Conservation (phyloP, 2,797 vertebrate species). For the Chelon labrosus region DNA sequence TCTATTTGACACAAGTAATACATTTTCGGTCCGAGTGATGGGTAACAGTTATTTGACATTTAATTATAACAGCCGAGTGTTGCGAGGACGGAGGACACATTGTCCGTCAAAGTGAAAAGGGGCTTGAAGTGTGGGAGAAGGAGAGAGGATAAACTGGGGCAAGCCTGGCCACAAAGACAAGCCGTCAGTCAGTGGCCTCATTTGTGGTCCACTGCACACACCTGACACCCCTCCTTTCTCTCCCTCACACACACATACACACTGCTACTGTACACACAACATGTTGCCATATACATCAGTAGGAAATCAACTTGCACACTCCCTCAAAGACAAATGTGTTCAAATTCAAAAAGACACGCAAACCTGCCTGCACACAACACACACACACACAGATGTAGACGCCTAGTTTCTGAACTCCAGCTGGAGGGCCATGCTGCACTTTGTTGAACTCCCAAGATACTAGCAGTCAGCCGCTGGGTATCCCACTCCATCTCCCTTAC, state of each 20-base stretch:
- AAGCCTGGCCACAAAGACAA: conserved; percentile 64
- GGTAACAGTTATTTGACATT: conserved; percentile 65
- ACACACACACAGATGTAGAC: conserved; percentile 14
- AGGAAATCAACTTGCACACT: not conserved
- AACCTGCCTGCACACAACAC: not conserved
- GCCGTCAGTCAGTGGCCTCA: conserved; percentile 75
- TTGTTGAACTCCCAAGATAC: conserved; percentile 68
- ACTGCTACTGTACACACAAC: not conserved
- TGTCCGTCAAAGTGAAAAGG: conserved; percentile 69
- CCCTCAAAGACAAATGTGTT: not conserved
- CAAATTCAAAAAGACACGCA: conserved; percentile 12
- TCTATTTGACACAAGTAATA: conserved; percentile 66
- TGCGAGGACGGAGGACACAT: conserved; percentile 62
- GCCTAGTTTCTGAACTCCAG: conserved; percentile 47
- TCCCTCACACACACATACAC: not conserved
- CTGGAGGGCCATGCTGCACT: conserved; percentile 63
- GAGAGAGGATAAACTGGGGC: conserved; percentile 64
- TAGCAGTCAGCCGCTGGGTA: conserved; percentile 50
- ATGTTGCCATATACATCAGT: conserved; percentile 1
- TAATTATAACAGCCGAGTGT: conserved; percentile 66
- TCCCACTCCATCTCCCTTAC: conserved; percentile 22
- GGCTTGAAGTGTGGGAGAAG: conserved; percentile 46
- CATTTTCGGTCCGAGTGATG: conserved; percentile 43
- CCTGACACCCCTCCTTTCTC: conserved; percentile 52
- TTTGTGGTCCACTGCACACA: conserved; percentile 68